Percentiles rank a stretch among this genome's conserved stretches.
These are phyloP conservation scores for Ostrea denselamellosa DNA, from an alignment of 1,140 invertebrate species.

Conservation along the genomic window DNA sequence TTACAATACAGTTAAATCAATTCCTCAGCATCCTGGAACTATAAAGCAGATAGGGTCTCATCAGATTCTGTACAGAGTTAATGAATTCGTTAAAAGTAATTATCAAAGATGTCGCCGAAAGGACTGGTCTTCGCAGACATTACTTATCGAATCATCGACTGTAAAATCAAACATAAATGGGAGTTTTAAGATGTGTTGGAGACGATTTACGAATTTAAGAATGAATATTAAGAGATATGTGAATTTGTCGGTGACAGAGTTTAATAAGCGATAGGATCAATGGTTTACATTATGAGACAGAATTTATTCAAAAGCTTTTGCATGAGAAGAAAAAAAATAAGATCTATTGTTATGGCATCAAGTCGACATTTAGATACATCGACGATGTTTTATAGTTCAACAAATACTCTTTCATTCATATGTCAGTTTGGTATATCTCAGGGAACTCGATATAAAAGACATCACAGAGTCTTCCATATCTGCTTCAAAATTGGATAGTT, in stretches of 20 bases:
- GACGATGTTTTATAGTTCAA: no score
- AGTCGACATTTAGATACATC: no score
- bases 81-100: constrained; percentile 11
- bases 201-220: not conserved
- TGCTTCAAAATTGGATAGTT: no score
- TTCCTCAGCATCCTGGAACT: not conserved
- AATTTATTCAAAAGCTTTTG: no score
- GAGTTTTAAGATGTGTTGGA: not conserved
- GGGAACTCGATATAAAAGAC: no score
- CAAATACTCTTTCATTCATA: no score
- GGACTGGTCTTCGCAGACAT: not conserved
- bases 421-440: no score
- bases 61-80: constrained; percentile 9
- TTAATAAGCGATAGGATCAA: not conserved
- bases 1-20: not conserved
- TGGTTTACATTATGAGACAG: not conserved
- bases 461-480: no score
- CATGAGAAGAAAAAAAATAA: no score
- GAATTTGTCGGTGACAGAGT: not conserved
- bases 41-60: not conserved
- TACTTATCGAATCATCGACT: not conserved
- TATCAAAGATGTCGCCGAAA: not conserved
- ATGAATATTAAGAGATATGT: not conserved
- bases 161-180: not conserved
- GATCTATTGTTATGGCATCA: no score